Evolutionary conservation across 2,888 invertebrate genomes (phyloP).

Genomic region (Seira ritae): DNA sequence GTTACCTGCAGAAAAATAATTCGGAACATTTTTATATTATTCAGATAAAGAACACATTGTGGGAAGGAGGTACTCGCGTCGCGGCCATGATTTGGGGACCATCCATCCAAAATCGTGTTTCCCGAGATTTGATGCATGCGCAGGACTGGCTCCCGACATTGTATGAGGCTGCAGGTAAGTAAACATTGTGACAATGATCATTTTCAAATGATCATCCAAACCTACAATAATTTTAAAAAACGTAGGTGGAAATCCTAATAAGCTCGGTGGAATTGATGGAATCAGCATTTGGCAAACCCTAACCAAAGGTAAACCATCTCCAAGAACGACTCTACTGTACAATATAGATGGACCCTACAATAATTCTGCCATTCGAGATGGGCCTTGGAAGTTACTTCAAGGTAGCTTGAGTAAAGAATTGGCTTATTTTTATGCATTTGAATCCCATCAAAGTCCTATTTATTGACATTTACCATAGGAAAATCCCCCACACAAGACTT

Average conservation of each 20-base stretch:
- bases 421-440: neutral
- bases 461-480: too few relatives aligned
- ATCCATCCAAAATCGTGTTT: constrained; percentile 54
- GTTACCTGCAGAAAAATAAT: too few relatives aligned
- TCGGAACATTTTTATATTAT: too few relatives aligned
- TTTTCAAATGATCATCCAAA: too few relatives aligned
- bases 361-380: constrained; percentile 63
- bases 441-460: too few relatives aligned
- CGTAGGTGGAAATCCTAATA: constrained; percentile 56
- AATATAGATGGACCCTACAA: constrained; percentile 69
- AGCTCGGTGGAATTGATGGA: constrained; percentile 60
- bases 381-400: constrained; percentile 69
- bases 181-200: too few relatives aligned
- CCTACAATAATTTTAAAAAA: too few relatives aligned
- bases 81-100: constrained; percentile 67
- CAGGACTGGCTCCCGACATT: constrained; percentile 69
- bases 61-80: constrained; percentile 70
- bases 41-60: constrained; percentile 66
- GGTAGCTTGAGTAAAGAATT: constrained; percentile 40
- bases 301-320: constrained; percentile 28
- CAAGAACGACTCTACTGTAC: constrained; percentile 61
- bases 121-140: constrained; percentile 62
- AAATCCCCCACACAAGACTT: constrained; percentile 59
- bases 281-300: constrained; percentile 65
- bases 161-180: constrained; percentile 63